Evolutionary conservation across 92 coral and sea anemone genomes (phyloP).

Genomic region (Actinernus sp.): DNA sequence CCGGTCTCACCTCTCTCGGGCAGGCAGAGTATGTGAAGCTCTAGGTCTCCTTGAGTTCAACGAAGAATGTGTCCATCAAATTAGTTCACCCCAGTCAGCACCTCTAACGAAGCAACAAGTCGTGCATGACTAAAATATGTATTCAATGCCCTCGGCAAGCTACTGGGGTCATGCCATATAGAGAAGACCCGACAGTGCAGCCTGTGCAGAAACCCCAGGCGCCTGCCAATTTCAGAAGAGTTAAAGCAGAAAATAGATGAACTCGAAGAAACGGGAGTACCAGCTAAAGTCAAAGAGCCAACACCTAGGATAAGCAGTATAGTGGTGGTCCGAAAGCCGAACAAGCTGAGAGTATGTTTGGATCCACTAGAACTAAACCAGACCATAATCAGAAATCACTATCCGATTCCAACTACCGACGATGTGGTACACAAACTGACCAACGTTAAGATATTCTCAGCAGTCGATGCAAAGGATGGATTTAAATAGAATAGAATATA

Average conservation of each 20-base stretch:
- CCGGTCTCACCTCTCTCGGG: too few species aligned
- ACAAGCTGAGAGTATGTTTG: constrained; percentile 28
- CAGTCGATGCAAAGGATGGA: constrained; percentile 14
- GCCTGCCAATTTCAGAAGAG: constrained; percentile 43
- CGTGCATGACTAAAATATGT: constrained; percentile 27
- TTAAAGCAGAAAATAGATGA: constrained; percentile 26
- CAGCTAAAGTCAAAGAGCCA: constrained; percentile 36
- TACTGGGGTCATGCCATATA: constrained; percentile 56
- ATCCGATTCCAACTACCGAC: constrained; percentile 38
- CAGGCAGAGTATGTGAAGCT: too few species aligned
- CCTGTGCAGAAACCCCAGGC: constrained; percentile 43
- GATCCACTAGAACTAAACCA: constrained; percentile 46
- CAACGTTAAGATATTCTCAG: constrained; percentile 43
- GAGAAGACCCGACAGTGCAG: constrained; percentile 17
- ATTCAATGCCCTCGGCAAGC: constrained; percentile 58
- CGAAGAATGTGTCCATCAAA: constrained; percentile 28
- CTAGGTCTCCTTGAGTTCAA: too few species aligned
- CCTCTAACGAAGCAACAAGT: constrained; percentile 25
- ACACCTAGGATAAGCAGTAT: constrained; percentile 61
- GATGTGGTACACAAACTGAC: constrained; percentile 28
- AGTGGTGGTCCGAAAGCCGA: constrained; percentile 45
- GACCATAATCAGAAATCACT: constrained; percentile 20
- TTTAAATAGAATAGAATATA: too few species aligned
- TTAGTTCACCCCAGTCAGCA: not conserved
- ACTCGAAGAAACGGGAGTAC: constrained; percentile 50